Evolutionary conservation across 2,113 vertebrate species (phyloP), one percentile per base, ranked within the genome.

Genomic region (Sterrhoptilus dennistouni): DNA sequence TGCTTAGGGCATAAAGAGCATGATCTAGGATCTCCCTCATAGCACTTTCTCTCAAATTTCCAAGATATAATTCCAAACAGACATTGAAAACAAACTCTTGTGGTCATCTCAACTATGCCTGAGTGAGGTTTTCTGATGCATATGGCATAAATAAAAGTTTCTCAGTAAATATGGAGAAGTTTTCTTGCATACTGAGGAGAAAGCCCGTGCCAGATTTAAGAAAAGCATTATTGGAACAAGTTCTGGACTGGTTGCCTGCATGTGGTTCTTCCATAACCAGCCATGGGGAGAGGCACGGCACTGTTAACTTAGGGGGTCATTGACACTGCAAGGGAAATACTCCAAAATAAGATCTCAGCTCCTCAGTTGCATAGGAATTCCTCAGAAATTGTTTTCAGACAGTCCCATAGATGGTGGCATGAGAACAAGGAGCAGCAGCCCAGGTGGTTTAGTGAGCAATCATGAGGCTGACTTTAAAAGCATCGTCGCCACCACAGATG

Each of bases 11-110:
- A 84, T 40, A 60, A 80, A 94, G 74, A 92, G 49, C n/a, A 93
- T 6, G 6, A 59, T 56, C 64, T 59, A 87, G 65, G 69, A 96
- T 75, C 87, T 91, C 81, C 81, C 50, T 71, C 60, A 53, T 14
- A 87, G 57, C 74, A 76, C 61, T 94, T 89, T 84, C 74, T 91
- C 69, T 68, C 3, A 4, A 53, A 66, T 84, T 95, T 96, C 94
- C 94, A 93, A 89, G 81, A 84, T 33, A 25, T 91, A 96, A 96
- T 95, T 94, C 69, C 1, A 1, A 95, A 72, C 91, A 97, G 95
- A 91, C 77, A 61, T 49, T 27, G 77, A 87, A 95, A 96, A 89
- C 74, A 96, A 94, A 87, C 89, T 91, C 60, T 91, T 75, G 84
- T 36, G 90, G 93, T 94, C 89, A 93, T 83, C 85, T 59, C 52